A percentile compares a stretch with the other conserved stretches of the same genome.
phyloP scores from a whole-genome alignment of 1,140 invertebrate genomes.

The Lordiphosa mommai region DNA sequence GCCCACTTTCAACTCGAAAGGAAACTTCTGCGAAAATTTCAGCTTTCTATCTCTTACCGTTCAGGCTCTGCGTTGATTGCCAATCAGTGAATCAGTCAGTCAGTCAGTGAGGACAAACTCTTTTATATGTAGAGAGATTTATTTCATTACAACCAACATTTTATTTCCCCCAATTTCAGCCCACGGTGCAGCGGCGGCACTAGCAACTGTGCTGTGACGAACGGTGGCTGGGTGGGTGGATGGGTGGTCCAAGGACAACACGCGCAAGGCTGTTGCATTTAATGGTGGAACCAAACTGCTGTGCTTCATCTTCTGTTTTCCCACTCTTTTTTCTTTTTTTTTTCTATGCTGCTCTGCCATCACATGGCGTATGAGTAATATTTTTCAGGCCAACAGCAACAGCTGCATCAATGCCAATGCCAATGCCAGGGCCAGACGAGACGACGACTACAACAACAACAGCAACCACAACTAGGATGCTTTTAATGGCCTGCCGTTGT shows the following conservation, averaged over 20 bases:
- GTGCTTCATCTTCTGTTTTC: background rate
- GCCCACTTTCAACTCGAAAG: too few species aligned
- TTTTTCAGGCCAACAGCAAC: conserved; percentile 26
- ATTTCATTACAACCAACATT: too few species aligned
- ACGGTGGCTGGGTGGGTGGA: background rate
- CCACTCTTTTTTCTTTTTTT: background rate
- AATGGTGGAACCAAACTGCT: conserved; percentile 17
- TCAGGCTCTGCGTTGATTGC: too few species aligned
- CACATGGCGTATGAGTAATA: conserved; percentile 48
- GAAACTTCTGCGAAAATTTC: too few species aligned
- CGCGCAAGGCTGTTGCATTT: conserved; percentile 30
- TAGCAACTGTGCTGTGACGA: background rate
- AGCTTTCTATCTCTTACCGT: too few species aligned
- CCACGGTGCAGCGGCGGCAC: too few species aligned
- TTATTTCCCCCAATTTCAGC: too few species aligned
- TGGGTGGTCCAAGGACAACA: conserved; percentile 38
- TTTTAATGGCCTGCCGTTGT: conserved; percentile 39
- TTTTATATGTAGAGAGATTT: too few species aligned
- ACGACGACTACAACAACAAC: background rate
- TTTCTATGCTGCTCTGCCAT: background rate
- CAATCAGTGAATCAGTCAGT: too few species aligned
- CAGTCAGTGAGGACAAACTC: too few species aligned
- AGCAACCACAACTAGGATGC: conserved; percentile 1
- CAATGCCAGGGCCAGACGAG: conserved; percentile 26
- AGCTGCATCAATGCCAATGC: conserved; percentile 52